Evolutionary conservation across 2,797 vertebrate species (phyloP), one percentile per base, ranked within the genome.

Genomic region (Sebastes nivosus): DNA sequence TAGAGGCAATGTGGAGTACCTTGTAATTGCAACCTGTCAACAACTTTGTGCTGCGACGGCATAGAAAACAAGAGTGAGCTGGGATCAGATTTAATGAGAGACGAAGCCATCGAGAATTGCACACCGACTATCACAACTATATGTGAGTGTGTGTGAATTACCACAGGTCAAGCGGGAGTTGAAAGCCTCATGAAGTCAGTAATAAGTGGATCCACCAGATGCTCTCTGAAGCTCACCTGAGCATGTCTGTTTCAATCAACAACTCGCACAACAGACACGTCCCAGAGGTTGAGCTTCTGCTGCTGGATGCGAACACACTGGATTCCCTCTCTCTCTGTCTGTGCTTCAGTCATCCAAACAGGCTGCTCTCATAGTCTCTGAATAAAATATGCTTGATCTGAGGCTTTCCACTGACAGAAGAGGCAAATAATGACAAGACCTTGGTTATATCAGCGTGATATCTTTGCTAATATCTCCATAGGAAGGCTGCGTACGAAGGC

Each of bases 211-310:
- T 80, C 72, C 52, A 42, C 85, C 82, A 81, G 77, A 71, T 81
- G 75, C 65, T 81, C 75, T 83, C 72, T 72, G 65, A 87, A 68
- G 82, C 83, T 82, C 58, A 87, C 80, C 74, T 20, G 73, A 80
- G 57, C 80, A 72, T 65, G 72, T 89, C 69, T 58, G 66, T 67
- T 86, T 85, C 82, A 83, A 88, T 90, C 80, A 90, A 60, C 80
- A 73, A 38, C 38, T 76, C 8, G 32, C 67, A 80, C 60, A 72
- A 64, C 72, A 55, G 52, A 80, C 75, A 65, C 61, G 52, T 82
- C 70, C 75, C 77, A 65, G 55, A 86, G 79, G 75, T 60, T 60
- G 59, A 72, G 76, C 36, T 60, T 64, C 54, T 27, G 4, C 42
- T 60, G 36, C 38, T 57, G 36, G 27, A 68, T 74, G 30, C 22